Evolutionary conservation across 2,113 vertebrate genomes (phyloP).

Genomic region (Protobothrops mucrosquamatus): DNA sequence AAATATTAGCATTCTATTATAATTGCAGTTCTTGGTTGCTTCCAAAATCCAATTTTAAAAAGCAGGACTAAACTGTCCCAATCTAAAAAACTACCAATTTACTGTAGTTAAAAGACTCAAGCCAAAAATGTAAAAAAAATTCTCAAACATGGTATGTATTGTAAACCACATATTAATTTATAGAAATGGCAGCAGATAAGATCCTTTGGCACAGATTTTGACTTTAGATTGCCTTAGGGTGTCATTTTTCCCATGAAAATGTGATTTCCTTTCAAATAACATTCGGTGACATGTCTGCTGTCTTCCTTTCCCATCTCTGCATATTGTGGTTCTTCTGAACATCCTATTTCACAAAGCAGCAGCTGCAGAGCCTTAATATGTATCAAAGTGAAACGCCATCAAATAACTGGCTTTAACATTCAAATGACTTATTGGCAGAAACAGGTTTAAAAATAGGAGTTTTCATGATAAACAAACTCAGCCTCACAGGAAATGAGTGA

Average conservation of each 20-base stretch:
- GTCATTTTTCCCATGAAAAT: neutral
- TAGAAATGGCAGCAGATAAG: neutral
- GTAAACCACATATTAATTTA: constrained; percentile 1
- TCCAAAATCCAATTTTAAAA: neutral
- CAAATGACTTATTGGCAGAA: constrained; percentile 65
- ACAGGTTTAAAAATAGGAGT: constrained; percentile 82
- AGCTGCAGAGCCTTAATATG: accelerated
- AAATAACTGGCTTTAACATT: constrained; percentile 39
- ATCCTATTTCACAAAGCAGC: neutral
- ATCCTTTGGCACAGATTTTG: constrained; percentile 3
- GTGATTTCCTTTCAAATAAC: neutral
- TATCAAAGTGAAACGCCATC: constrained; percentile 21
- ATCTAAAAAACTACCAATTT: neutral
- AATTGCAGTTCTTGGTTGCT: neutral
- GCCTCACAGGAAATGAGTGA: constrained; percentile 87
- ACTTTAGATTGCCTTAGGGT: constrained; percentile 23
- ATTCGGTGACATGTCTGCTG: neutral
- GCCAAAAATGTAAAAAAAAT: neutral
- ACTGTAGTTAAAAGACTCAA: neutral
- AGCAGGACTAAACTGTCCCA: neutral
- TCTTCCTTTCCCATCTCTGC: neutral
- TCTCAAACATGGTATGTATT: neutral
- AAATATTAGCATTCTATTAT: neutral
- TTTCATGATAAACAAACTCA: constrained; percentile 81
- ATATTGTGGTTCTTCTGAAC: neutral